Evolutionary conservation across 2,113 vertebrate species (phyloP).

Genomic region (Colossoma macropomum): DNA sequence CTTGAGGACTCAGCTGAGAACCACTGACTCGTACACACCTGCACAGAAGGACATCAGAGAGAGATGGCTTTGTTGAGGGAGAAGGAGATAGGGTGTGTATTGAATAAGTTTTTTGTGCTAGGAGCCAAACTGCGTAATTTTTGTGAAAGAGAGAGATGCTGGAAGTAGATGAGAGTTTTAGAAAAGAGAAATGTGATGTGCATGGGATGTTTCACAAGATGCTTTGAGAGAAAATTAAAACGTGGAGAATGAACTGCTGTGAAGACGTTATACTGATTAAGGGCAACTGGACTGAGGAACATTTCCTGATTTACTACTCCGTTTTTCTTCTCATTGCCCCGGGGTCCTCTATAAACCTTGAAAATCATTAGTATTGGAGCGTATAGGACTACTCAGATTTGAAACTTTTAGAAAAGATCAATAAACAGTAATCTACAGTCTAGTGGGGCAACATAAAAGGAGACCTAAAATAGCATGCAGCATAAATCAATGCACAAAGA

Average conservation of each 20-base stretch:
- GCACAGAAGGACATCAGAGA: slow-evolving; percentile 13
- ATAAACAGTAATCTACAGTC: slow-evolving; percentile 2
- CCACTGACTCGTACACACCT: background rate
- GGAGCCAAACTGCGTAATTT: background rate
- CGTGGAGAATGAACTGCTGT: background rate
- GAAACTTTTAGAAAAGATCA: background rate
- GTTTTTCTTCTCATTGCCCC: background rate
- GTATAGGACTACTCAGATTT: slow-evolving; percentile 5
- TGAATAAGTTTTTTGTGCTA: background rate
- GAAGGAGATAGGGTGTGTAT: background rate
- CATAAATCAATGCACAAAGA: slow-evolving; percentile 2
- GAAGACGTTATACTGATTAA: slow-evolving; percentile 20
- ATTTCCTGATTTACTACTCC: slow-evolving; percentile 14
- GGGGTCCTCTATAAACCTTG: background rate
- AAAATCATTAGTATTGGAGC: background rate
- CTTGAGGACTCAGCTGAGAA: background rate
- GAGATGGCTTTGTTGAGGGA: slow-evolving; percentile 7
- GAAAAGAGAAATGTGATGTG: slow-evolving; percentile 6
- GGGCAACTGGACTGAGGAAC: background rate
- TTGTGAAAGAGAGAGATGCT: background rate
- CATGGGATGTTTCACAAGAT: slow-evolving; percentile 7
- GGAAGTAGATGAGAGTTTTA: background rate
- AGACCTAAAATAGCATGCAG: slow-evolving; percentile 3
- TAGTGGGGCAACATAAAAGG: background rate
- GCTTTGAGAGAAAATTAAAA: background rate